Conservation (phyloP, 2,113 vertebrate species). For the Sorex araneus region DNA sequence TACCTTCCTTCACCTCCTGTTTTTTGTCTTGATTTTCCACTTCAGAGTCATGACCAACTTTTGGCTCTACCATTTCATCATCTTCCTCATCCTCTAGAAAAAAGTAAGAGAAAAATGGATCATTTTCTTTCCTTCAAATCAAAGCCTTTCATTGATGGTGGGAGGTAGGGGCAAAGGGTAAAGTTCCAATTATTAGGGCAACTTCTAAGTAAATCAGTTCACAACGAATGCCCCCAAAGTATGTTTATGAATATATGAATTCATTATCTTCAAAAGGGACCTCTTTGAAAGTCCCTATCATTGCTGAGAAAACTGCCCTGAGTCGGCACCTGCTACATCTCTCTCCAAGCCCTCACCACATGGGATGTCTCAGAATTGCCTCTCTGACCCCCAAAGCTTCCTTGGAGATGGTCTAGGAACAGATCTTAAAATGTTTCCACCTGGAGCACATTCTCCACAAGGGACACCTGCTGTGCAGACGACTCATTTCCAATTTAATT, state of each 20-base stretch:
- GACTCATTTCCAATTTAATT: slow-evolving; percentile 89
- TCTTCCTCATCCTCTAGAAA: slow-evolving; percentile 97
- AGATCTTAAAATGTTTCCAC: slow-evolving; percentile 88
- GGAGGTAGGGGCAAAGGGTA: slow-evolving; percentile 67
- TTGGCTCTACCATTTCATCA: slow-evolving; percentile 94
- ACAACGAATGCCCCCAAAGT: slow-evolving; percentile 66
- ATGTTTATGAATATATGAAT: slow-evolving; percentile 71
- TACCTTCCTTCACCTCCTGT: slow-evolving; percentile 96
- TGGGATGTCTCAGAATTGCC: slow-evolving; percentile 88
- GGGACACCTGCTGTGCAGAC: slow-evolving; percentile 94
- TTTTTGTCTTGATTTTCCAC: slow-evolving; percentile 93
- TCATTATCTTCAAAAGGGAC: slow-evolving; percentile 68
- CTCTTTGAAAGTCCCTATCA: slow-evolving; percentile 45
- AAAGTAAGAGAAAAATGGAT: slow-evolving; percentile 79
- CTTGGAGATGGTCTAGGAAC: slow-evolving; percentile 87
- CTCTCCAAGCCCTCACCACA: slow-evolving; percentile 77
- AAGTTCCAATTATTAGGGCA: slow-evolving; percentile 70
- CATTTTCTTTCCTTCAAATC: slow-evolving; percentile 67
- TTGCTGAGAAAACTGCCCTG: slow-evolving; percentile 62
- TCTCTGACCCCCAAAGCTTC: slow-evolving; percentile 87
- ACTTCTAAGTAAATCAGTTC: slow-evolving; percentile 73
- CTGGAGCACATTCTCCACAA: slow-evolving; percentile 88
- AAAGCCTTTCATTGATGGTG: slow-evolving; percentile 74
- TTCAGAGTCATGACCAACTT: slow-evolving; percentile 93
- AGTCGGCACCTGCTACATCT: slow-evolving; percentile 89